Base-by-base conservation (phyloP, 2,113 vertebrate species). In the Taxidea taxus region DNA sequence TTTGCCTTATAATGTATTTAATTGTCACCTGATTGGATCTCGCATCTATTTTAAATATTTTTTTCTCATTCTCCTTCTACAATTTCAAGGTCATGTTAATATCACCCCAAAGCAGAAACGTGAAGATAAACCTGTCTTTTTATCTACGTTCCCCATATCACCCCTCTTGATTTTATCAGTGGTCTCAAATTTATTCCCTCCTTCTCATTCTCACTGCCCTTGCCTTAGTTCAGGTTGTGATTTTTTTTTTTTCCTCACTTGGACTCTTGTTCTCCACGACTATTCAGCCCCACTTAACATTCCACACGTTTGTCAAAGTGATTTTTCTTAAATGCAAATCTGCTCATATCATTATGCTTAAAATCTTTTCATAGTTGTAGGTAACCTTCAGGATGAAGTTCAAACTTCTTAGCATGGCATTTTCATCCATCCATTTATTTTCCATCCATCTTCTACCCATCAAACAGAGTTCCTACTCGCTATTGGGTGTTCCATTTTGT, bases 11-110 rank as follows among this genome's bases (percentile, higher is more conserved):
- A 91, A 88, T 44, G 42, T 86, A 82, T 86, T 92, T 84, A 94
- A 82, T 91, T 80, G 47, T 90, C 49, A 74, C 86, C 90, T 95
- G 80, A 81, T 90, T 92, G 47, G 42, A 29, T 74, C 27, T 72
- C 89, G 64, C 56, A 51, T 92, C 37, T 68, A 54, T 86, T 72
- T 92, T 66, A 80, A 85, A 80, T 88, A 54, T 93, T 90, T 93
- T 93, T 91, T 82, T 37, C 72, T 86, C 54, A 56, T 47, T 88
- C 31, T 42, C 16, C 7, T 89, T 92, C 72, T 37, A 39, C 20
- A 74, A 49, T 93, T 56, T 74, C 47, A 90, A 58, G 64, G 54
- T 75, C 47, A 90, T 27, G 12, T 75, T 75, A 90, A 82, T 82
- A 49, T 86, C 15, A 86, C 31, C 21, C 29, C 66, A 88, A 54